Base-by-base conservation (phyloP, 2,113 vertebrate genomes). In the Hippopotamus amphibius region DNA sequence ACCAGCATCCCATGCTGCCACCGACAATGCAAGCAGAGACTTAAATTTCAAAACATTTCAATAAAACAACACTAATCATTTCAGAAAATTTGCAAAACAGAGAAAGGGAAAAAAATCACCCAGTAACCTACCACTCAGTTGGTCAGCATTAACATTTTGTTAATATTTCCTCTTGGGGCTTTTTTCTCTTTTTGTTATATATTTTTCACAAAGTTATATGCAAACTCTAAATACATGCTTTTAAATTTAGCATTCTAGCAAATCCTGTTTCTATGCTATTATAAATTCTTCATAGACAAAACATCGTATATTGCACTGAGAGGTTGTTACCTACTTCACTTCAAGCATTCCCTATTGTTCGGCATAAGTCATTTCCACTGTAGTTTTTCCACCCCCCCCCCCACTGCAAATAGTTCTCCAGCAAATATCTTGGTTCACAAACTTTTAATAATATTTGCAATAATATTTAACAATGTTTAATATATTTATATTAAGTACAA, bases 401-500 rank as follows among this genome's bases (percentile, higher is more conserved):
- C 59, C 9, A 71, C 77, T 92, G 53, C 28, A 85, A 77, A 81
- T 33, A 77, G 28, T 69, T 90, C 37, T 55, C 19, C 10, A 33
- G 15, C 59, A 94, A 91, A 74, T 63, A 93, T 30, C 43, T 74
- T 90, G 63, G 24, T 71, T 95, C 30, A 90, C 59, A 63, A 94
- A 50, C 5, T 55, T 92, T 79, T 76, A 79, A 93, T 33, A 84
- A 50, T 84, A 84, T 72, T 80, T 74, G 63, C 8, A 7, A 83
- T 63, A 43, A 77, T 53, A 77, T 53, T 77, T 65, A 14, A 30
- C 12, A 30, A 63, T 63, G 26, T 65, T 15, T 53, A n/a, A 77
- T 19, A 53, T 50, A 53, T 9, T 77, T 50, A 77, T 22, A 77
- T 55, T 57, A 80, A 37, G 57, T 57, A 87, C 59, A 74, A 95